Conservation (phyloP, 2,797 vertebrate genomes). For the Leptatherina wallacei region DNA sequence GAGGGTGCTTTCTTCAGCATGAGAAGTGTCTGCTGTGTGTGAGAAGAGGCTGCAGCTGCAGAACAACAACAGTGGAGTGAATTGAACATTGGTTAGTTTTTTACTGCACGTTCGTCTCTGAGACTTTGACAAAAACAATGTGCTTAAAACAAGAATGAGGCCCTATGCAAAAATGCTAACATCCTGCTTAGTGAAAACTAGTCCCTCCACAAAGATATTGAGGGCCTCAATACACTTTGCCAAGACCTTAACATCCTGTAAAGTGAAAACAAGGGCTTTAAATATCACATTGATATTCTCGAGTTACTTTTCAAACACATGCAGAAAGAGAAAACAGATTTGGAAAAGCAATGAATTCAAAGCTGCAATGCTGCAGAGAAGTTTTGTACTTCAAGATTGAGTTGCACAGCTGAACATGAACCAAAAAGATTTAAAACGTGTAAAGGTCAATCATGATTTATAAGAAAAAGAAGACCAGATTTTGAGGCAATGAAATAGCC, state of each 20-base stretch:
- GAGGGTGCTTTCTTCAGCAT: neutral
- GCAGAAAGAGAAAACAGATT: neutral
- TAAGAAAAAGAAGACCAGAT: neutral
- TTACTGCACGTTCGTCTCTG: neutral
- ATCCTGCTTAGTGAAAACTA: neutral
- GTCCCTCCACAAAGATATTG: neutral
- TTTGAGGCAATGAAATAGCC: too few relatives aligned
- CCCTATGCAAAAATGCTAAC: neutral
- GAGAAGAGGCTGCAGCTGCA: neutral
- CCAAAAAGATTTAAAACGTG: too few relatives aligned
- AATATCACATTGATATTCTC: neutral
- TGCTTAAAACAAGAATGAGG: neutral
- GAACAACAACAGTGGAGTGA: neutral
- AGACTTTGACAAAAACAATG: neutral
- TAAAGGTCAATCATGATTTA: neutral
- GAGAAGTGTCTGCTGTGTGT: neutral
- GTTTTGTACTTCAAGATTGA: too few relatives aligned
- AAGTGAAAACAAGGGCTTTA: neutral
- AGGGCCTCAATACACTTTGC: neutral
- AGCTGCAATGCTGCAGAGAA: neutral
- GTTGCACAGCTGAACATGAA: too few relatives aligned
- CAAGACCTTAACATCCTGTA: neutral
- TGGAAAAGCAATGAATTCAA: neutral
- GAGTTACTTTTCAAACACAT: neutral
- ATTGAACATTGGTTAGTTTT: neutral